Evolutionary conservation across 2,888 invertebrate species (phyloP), one percentile per base, ranked within the genome.

Genomic region (Drosophila robusta): DNA sequence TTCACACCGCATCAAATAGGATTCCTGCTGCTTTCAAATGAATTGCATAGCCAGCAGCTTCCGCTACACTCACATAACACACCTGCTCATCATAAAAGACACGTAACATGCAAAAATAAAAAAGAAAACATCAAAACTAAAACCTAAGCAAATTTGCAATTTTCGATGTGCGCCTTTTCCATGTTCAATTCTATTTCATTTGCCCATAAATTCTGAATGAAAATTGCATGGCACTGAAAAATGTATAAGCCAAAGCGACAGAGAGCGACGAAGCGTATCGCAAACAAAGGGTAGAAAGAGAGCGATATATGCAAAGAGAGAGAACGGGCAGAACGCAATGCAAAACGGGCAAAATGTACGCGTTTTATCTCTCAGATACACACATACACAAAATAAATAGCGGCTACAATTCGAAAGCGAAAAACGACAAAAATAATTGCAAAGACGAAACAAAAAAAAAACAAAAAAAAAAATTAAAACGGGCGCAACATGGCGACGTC

Each of bases 141-240:
- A 66, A 36, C 9, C 52, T 22, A 63, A 55, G 58, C 44, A 45
- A 65, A 62, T 68, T 87, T 84, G 80, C 67, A 81, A 81, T 89
- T 89, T 72, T 77, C 80, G 69, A 66, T 80, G 85, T 75, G 63
- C 54, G 63, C 78, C 65, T 77, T 84, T 80, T 77, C 56, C 85
- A 73, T 89, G 81, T 84, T 73, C 85, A 87, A 84, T 87, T 89
- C 88, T 81, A 71, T 87, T 89, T 74, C 61, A 71, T 78, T 78
- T 68, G 76, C 51, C 49, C 74, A 84, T 87, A 81, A 83, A 87
- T 82, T 74, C 71, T 79, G 88, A 81, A 87, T 85, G 88, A 81
- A 83, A 87, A 85, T 87, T 81, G 79, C 87, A 78, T 54, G 73
- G 70, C 74, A 80, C 65, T 81, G 70, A 75, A 70, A 78, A 70